phyloP scores from a whole-genome alignment of 35 echinoderm and acorn worm genomes.

The Chiridota heheva region DNA sequence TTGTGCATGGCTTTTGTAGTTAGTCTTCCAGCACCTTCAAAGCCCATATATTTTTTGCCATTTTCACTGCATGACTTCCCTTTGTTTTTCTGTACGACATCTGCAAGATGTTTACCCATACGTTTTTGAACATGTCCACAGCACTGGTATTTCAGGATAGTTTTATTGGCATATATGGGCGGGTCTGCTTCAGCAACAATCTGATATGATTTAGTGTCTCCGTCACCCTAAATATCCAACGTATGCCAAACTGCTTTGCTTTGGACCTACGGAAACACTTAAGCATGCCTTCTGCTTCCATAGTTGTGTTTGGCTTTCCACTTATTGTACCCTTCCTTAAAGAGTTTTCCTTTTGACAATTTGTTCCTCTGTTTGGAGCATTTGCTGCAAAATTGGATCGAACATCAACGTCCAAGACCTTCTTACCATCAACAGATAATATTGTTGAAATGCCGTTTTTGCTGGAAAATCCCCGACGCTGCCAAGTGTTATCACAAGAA shows the following conservation, averaged over 20 bases:
- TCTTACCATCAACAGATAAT: no score
- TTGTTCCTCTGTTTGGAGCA: no score
- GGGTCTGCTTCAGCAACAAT: not conserved
- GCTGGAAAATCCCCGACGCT: no score
- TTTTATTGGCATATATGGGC: not conserved
- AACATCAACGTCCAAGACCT: no score
- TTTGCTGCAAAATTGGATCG: no score
- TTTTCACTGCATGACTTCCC: not conserved
- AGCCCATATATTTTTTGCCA: not conserved
- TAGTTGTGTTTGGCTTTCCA: no score
- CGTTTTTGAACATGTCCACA: not conserved
- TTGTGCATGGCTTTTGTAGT: not conserved
- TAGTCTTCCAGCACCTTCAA: not conserved
- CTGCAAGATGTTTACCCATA: constrained; percentile 4
- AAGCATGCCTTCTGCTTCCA: not conserved
- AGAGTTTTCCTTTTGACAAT: no score
- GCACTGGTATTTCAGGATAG: not conserved
- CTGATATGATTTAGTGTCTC: no score
- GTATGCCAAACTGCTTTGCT: not conserved
- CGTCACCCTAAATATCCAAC: no score
- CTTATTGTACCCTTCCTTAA: no score
- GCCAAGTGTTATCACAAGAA: no score
- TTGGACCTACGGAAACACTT: not conserved
- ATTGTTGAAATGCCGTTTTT: no score
- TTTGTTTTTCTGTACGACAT: not conserved